Evolutionary conservation across 2,888 invertebrate species (phyloP).

Genomic region (Aphidoletes aphidimyza): DNA sequence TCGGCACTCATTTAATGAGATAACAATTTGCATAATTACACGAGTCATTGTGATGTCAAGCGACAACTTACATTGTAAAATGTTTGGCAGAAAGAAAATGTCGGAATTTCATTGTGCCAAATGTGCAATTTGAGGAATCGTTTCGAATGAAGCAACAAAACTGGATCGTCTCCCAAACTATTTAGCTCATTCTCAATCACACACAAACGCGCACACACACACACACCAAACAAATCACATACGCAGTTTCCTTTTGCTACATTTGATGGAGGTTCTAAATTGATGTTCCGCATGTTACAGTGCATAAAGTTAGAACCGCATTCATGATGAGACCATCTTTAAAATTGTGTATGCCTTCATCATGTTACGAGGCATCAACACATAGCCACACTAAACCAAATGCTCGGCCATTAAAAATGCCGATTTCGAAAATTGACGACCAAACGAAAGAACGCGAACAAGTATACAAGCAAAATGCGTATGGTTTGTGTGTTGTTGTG

Average conservation of each 20-base stretch:
- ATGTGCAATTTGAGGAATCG: not conserved
- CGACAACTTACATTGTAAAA: not conserved
- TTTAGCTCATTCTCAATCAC: not conserved
- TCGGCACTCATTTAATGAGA: constrained; percentile 8
- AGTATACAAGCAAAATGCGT: not conserved
- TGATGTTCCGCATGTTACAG: not conserved
- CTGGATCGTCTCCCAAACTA: not conserved
- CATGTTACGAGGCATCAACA: no score
- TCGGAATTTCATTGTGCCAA: not conserved
- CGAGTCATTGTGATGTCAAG: not conserved
- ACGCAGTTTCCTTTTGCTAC: not conserved
- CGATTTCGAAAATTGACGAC: constrained; percentile 41
- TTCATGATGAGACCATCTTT: constrained; percentile 34
- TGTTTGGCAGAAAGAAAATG: not conserved
- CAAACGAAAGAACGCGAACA: not conserved
- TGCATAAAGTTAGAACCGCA: not conserved
- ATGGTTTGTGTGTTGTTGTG: not conserved
- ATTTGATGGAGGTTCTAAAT: not conserved
- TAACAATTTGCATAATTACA: constrained; percentile 44
- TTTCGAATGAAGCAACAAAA: not conserved
- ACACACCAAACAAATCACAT: constrained; percentile 36
- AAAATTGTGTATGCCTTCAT: not conserved
- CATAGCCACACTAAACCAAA: not conserved
- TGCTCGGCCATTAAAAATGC: constrained; percentile 20
- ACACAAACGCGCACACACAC: no score